Conservation (phyloP, 2,888 invertebrate genomes). For the Chloromyia formosa region DNA sequence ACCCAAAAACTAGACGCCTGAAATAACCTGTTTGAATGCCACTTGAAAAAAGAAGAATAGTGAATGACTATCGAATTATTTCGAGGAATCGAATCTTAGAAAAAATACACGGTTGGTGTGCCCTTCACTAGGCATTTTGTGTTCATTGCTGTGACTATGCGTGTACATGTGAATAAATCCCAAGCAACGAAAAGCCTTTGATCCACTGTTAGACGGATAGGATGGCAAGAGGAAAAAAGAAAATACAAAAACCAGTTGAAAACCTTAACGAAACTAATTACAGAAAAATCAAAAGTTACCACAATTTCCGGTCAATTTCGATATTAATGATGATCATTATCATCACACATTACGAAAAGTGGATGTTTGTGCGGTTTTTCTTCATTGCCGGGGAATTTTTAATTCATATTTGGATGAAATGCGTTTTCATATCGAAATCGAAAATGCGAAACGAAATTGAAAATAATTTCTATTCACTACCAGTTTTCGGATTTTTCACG, state of each 20-base stretch:
- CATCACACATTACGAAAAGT: conserved; percentile 5
- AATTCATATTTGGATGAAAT: conserved; percentile 3
- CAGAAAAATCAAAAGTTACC: conserved; percentile 37
- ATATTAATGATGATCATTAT: conserved; percentile 32
- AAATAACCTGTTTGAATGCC: neutral
- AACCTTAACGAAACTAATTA: conserved; percentile 38
- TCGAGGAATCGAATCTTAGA: too few relatives aligned
- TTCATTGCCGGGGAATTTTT: neutral
- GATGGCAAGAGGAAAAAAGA: neutral
- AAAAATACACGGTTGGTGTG: too few relatives aligned
- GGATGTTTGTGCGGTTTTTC: too few relatives aligned
- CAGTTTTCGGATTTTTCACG: too few relatives aligned
- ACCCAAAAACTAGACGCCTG: neutral
- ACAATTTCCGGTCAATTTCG: conserved; percentile 34
- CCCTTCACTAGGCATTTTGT: too few relatives aligned
- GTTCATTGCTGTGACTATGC: too few relatives aligned
- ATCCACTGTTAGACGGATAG: too few relatives aligned
- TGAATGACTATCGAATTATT: too few relatives aligned
- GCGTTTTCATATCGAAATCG: conserved; percentile 13
- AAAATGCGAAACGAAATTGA: conserved; percentile 36
- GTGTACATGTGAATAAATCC: neutral
- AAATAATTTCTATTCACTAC: conserved; percentile 21
- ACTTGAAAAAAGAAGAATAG: too few relatives aligned
- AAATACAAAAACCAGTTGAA: neutral
- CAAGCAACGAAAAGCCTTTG: too few relatives aligned